These are phyloP conservation scores for Clanis bilineata DNA, from an alignment of 2,888 invertebrate species.

Conservation along the genomic window DNA sequence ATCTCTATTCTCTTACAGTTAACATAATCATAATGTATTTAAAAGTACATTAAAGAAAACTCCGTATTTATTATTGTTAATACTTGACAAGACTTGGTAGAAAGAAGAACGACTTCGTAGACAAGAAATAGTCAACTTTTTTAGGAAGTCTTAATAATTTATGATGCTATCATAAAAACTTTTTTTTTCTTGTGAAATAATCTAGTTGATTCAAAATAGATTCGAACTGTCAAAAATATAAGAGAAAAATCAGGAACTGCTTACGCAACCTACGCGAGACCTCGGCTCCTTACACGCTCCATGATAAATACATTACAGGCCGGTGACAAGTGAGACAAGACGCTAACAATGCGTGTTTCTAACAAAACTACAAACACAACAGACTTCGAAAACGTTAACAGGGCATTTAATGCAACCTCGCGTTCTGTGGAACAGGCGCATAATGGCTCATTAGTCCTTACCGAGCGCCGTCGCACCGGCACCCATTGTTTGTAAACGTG, in stretches of 20 bases:
- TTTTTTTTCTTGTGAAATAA: no score
- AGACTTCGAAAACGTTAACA: slow-evolving; percentile 45
- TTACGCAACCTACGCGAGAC: not conserved
- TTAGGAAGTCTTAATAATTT: no score
- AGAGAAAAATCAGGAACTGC: not conserved
- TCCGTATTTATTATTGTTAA: no score
- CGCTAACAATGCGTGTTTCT: slow-evolving; percentile 42
- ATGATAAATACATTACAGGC: slow-evolving; percentile 11
- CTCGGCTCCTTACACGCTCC: not conserved
- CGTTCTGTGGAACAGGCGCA: slow-evolving; percentile 50
- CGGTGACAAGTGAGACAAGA: slow-evolving; percentile 28
- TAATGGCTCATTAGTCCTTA: slow-evolving; percentile 77
- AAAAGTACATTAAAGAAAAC: no score
- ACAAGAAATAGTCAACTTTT: no score
- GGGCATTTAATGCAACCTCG: slow-evolving; percentile 46
- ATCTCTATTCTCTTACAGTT: no score
- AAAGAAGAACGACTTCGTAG: no score
- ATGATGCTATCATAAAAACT: no score
- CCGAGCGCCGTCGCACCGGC: slow-evolving; percentile 52
- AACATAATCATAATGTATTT: no score
- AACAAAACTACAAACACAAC: slow-evolving; percentile 42
- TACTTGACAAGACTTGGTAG: no score
- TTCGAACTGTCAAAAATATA: no score
- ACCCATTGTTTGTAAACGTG: slow-evolving; percentile 66
- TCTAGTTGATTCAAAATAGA: no score